A percentile compares a stretch with the other conserved stretches of the same genome.
Conservation (phyloP, 2,797 vertebrate species). For the Muscicapa striata region DNA sequence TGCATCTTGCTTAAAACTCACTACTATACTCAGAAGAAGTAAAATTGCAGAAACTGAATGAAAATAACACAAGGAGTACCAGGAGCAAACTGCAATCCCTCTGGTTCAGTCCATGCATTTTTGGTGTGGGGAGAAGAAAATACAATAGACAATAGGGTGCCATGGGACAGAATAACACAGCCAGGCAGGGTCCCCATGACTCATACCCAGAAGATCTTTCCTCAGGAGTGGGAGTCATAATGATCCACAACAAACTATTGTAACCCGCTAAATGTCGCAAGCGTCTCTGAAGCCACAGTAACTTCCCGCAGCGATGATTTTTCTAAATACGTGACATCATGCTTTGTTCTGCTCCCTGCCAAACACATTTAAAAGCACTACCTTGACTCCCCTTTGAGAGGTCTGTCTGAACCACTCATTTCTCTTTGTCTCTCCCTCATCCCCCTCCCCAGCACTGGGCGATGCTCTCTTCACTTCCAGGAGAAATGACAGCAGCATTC, state of each 20-base stretch:
- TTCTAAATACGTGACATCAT: neutral
- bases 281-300: slow-evolving; percentile 8
- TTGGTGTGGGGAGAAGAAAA: slow-evolving; percentile 21
- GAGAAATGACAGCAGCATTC: slow-evolving; percentile 44
- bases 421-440: neutral
- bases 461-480: slow-evolving; percentile 29
- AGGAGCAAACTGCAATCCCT: neutral
- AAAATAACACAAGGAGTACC: neutral
- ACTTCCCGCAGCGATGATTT: neutral
- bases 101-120: neutral
- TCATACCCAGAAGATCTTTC: slow-evolving; percentile 68
- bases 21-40: neutral
- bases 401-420: neutral
- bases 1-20: neutral
- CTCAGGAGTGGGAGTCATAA: slow-evolving; percentile 60
- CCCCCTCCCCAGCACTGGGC: neutral
- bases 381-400: slow-evolving; percentile 21
- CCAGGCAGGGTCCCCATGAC: slow-evolving; percentile 49
- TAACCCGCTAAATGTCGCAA: slow-evolving; percentile 23
- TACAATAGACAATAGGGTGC: slow-evolving; percentile 63
- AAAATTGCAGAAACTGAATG: neutral
- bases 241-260: slow-evolving; percentile 65
- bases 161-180: slow-evolving; percentile 48
- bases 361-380: neutral
- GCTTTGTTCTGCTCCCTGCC: neutral